Percentiles rank a stretch among this genome's conserved stretches.
phyloP scores from a whole-genome alignment of 2,888 invertebrate species.

The Platynereis dumerilii region DNA sequence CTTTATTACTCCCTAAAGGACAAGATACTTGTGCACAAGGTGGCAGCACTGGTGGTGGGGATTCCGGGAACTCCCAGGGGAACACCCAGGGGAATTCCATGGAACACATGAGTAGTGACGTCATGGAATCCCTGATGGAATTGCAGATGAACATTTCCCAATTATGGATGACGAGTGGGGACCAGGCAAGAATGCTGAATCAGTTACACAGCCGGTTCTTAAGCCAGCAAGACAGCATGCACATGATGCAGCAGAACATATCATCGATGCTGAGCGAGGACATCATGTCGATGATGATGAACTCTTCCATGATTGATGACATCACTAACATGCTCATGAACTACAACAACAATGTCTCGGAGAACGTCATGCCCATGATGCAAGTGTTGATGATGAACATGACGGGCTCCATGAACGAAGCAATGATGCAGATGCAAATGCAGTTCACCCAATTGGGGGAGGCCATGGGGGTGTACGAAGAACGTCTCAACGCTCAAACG shows the following conservation, averaged over 20 bases:
- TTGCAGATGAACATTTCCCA: slow-evolving; percentile 10
- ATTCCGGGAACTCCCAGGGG: not conserved
- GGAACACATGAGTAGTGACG: not conserved
- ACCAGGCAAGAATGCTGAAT: slow-evolving; percentile 20
- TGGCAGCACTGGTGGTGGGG: not conserved
- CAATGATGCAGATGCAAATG: no score
- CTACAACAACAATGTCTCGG: not conserved
- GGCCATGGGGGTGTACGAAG: no score
- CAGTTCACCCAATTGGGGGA: no score
- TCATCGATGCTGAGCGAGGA: not conserved
- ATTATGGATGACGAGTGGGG: not conserved
- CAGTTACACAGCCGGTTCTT: slow-evolving; percentile 14
- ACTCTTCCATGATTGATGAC: slow-evolving; percentile 1
- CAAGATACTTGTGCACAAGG: not conserved
- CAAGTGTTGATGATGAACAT: no score
- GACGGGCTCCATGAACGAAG: no score
- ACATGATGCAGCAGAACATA: not conserved
- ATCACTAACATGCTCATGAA: not conserved
- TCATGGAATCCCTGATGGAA: not conserved
- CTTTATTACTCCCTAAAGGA: slow-evolving; percentile 27
- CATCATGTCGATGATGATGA: not conserved
- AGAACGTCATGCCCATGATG: not conserved
- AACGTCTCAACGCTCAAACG: no score
- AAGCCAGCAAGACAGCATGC: slow-evolving; percentile 1
- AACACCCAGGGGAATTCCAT: not conserved